phyloP scores from a whole-genome alignment of 2,113 vertebrate genomes.

The Lampris incognitus region DNA sequence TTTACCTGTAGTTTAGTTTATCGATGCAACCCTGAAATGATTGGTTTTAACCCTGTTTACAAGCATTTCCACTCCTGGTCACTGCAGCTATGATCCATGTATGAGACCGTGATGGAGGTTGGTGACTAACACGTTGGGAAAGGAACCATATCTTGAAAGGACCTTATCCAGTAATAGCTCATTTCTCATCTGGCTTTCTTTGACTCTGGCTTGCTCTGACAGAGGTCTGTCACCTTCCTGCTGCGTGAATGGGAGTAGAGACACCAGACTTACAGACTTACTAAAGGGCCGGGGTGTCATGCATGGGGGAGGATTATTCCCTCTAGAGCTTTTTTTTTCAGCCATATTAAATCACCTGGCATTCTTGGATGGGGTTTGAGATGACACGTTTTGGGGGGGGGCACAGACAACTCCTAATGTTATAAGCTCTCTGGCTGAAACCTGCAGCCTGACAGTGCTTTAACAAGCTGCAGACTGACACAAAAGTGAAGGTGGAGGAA shows the following conservation, averaged over 20 bases:
- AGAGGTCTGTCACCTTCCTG: not conserved
- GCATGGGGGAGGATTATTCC: conserved; percentile 56
- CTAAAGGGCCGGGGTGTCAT: conserved; percentile 30
- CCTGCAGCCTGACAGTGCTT: conserved; percentile 50
- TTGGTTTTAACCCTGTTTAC: too few relatives aligned
- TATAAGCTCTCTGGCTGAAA: conserved; percentile 53
- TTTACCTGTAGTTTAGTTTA: not conserved
- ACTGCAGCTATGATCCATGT: too few relatives aligned
- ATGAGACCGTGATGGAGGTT: too few relatives aligned
- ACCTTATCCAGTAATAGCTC: not conserved
- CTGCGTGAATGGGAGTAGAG: conserved; percentile 14
- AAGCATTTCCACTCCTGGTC: too few relatives aligned
- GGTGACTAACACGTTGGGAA: too few relatives aligned
- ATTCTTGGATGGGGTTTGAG: conserved; percentile 48
- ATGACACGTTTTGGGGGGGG: conserved; percentile 18
- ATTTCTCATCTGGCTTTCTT: not conserved
- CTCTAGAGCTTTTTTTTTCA: conserved; percentile 43
- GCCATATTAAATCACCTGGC: conserved; percentile 74
- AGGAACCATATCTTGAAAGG: not conserved
- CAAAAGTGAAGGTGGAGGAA: conserved; percentile 52
- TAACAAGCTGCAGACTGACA: conserved; percentile 71
- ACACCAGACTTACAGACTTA: conserved; percentile 50
- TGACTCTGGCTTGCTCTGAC: not conserved
- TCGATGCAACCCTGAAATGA: not conserved
- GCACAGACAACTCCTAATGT: conserved; percentile 61